Evolutionary conservation across 2,888 invertebrate genomes (phyloP).

Genomic region (Boloria euphrosyne): DNA sequence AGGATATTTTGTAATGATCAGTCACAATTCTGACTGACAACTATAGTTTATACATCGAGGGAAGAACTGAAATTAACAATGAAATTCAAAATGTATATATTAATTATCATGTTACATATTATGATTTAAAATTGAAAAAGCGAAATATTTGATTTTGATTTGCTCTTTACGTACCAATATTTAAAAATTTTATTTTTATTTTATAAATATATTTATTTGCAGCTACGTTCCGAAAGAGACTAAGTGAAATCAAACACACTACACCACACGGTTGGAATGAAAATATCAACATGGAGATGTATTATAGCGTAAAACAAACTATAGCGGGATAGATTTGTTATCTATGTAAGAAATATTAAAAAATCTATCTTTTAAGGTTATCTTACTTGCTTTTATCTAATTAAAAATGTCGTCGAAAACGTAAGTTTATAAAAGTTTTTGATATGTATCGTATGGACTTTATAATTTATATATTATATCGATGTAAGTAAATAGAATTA

Average conservation of each 20-base stretch:
- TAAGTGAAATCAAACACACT: conserved; percentile 20
- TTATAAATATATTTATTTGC: conserved; percentile 32
- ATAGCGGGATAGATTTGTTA: background rate
- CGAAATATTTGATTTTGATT: no score
- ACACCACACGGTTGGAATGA: background rate
- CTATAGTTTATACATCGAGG: no score
- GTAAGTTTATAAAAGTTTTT: conserved; percentile 1
- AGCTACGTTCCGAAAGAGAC: conserved; percentile 39
- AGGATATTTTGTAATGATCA: no score
- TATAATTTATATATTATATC: background rate
- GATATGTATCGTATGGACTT: conserved; percentile 26
- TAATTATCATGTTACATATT: no score
- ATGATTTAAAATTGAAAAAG: no score
- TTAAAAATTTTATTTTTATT: background rate
- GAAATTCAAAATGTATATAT: no score
- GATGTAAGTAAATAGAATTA: background rate
- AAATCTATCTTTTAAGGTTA: no score
- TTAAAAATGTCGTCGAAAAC: conserved; percentile 10
- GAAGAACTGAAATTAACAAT: no score
- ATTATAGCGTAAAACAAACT: background rate
- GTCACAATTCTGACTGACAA: no score
- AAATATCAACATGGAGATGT: background rate
- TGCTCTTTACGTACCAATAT: background rate
- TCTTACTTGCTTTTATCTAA: no score
- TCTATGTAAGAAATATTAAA: background rate